Evolutionary conservation across 2,888 invertebrate genomes (phyloP), one percentile per base, ranked within the genome.

Genomic region (Leistus spinibarbis): DNA sequence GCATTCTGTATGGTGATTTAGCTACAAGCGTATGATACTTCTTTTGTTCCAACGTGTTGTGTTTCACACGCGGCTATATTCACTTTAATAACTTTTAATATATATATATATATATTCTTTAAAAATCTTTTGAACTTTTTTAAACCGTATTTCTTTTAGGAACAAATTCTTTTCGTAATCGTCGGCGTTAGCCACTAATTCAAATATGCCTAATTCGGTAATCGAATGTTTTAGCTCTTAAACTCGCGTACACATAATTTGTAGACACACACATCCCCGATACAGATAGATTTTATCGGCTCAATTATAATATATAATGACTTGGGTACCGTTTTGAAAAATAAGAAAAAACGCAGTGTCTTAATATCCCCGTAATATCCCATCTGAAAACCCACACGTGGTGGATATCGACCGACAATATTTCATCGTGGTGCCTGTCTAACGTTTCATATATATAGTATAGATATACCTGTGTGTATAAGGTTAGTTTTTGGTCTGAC

Each of bases 401-500:
- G 10, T 3, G 24, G 13, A 40, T 13, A 13, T 10, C 7, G 13
- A 40, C 4, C 40, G 13, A 40, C 40, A 40, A 40, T 40, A 40
- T 40, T 40, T 57, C 57, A 57, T 20, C n/a, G 54, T 40, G 40
- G 40, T 40, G 40, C 40, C n/a, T 57, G 20, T 57, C 17, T 57
- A 57, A 17, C 19, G 57, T 57, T 20, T 9, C n/a, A n/a, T n/a
- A n/a, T n/a, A n/a, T n/a, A n/a, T n/a, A n/a, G n/a, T n/a, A n/a
- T n/a, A n/a, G n/a, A n/a, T 40, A 16, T 69, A 75, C 63, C 69
- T 75, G 62, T 54, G 53, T 13, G 17, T 53, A 5, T 16, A 82
- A 82, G 40, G 40, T 40, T 40, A 40, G 10, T 40, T 40, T 83
- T 83, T 81, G 80, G 80, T 79, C 80, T 79, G 83, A 82, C 82